phyloP scores from a whole-genome alignment of 2,113 vertebrate species.

The Astur gentilis region DNA sequence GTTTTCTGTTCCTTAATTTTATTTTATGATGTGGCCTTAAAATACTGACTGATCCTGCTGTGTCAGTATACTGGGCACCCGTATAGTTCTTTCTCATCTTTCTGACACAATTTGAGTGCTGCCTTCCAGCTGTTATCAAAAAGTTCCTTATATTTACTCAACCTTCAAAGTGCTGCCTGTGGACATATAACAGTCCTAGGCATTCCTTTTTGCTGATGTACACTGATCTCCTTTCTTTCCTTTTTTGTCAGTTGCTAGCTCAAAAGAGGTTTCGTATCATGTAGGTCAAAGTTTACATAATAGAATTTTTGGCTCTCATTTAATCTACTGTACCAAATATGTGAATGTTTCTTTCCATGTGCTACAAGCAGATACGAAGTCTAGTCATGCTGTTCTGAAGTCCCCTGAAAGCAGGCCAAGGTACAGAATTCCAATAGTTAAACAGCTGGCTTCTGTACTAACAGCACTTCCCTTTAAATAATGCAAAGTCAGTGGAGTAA shows the following conservation, averaged over 20 bases:
- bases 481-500: constrained; percentile 50
- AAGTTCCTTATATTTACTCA: neutral
- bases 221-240: neutral
- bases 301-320: neutral
- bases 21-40: neutral
- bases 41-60: neutral
- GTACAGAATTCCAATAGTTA: constrained; percentile 46
- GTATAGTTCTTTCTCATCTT: neutral
- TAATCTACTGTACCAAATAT: neutral
- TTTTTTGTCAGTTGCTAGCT: constrained; percentile 18
- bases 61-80: neutral
- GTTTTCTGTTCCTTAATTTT: neutral
- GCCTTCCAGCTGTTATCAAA: neutral
- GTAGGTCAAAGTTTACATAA: constrained; percentile 2
- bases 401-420: constrained; percentile 40
- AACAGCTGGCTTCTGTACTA: constrained; percentile 61
- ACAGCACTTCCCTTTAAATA: constrained; percentile 59
- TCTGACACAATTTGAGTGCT: neutral
- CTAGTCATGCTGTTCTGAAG: neutral
- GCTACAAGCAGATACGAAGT: neutral
- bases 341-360: neutral
- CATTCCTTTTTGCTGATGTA: constrained; percentile 35
- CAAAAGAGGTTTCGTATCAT: neutral
- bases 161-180: constrained; percentile 4
- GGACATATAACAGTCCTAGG: neutral